Conservation (phyloP, 1,140 invertebrate genomes). For the Calliphora vicina region DNA sequence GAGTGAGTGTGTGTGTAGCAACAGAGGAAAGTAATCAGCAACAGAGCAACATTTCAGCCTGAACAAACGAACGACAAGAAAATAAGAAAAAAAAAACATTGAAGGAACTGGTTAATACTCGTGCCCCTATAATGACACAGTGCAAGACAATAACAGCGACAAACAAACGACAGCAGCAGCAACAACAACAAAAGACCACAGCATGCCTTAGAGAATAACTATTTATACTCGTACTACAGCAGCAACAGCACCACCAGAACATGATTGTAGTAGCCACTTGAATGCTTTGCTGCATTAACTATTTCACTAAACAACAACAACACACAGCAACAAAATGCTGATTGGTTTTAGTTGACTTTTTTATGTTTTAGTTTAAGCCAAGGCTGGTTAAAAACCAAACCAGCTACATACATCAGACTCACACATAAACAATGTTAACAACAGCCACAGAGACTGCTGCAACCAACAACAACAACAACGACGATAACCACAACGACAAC, state of each 20-base stretch:
- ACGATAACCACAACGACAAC: background rate
- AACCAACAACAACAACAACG: background rate
- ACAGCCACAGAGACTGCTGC: background rate
- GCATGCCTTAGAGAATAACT: no score
- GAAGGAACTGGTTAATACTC: conserved; percentile 1
- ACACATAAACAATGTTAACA: no score
- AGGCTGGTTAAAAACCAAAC: conserved; percentile 18
- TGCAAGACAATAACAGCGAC: background rate
- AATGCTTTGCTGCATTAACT: background rate
- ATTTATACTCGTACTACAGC: no score
- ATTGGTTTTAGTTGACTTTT: background rate
- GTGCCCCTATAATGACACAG: conserved; percentile 8
- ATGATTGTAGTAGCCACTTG: background rate
- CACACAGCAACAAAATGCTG: background rate
- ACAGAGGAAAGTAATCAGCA: conserved; percentile 23
- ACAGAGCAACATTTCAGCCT: background rate
- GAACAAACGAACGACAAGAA: background rate
- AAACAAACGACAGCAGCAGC: background rate
- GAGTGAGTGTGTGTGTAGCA: background rate
- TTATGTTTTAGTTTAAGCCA: background rate
- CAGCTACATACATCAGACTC: no score
- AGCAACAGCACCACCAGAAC: no score
- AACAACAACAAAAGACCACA: background rate
- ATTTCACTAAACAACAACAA: background rate
- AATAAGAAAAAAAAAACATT: background rate